These are phyloP conservation scores for Euzophera pinguis DNA, from an alignment of 2,888 invertebrate species.

Conservation along the genomic window DNA sequence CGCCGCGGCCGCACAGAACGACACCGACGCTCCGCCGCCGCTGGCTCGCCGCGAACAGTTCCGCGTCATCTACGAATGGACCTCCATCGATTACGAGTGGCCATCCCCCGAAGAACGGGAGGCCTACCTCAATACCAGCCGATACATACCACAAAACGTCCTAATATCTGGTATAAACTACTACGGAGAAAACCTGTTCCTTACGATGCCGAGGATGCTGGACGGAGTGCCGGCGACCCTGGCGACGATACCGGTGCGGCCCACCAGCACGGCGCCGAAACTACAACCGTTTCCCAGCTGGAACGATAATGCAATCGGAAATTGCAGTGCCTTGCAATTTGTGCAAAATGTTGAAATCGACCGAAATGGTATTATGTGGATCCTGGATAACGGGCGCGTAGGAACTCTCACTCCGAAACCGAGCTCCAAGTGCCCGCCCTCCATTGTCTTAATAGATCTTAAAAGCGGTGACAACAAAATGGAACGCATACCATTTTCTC, in stretches of 20 bases:
- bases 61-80: slow-evolving; percentile 86
- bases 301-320: slow-evolving; percentile 83
- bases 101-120: slow-evolving; percentile 76
- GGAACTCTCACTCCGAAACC: slow-evolving; percentile 79
- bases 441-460: slow-evolving; percentile 84
- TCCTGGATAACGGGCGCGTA: slow-evolving; percentile 84
- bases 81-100: slow-evolving; percentile 85
- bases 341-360: slow-evolving; percentile 88
- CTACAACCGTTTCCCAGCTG: slow-evolving; percentile 86
- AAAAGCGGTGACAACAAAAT: slow-evolving; percentile 77
- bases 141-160: slow-evolving; percentile 84
- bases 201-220: slow-evolving; percentile 85
- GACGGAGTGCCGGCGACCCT: slow-evolving; percentile 86
- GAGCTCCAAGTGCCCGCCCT: slow-evolving; percentile 81
- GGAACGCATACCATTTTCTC: slow-evolving; percentile 81
- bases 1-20: slow-evolving; percentile 64
- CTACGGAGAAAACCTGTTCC: slow-evolving; percentile 83
- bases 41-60: slow-evolving; percentile 77
- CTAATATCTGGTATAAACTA: slow-evolving; percentile 84
- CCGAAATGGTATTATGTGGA: slow-evolving; percentile 83
- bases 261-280: slow-evolving; percentile 75
- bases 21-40: slow-evolving; percentile 43
- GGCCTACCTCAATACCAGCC: slow-evolving; percentile 74
- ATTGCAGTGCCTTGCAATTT: slow-evolving; percentile 85
- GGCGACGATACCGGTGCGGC: slow-evolving; percentile 75